Percentiles rank a stretch among this genome's conserved stretches.
Evolutionary conservation across 2,888 invertebrate species (phyloP).

Genomic region (Agrochola circellaris): DNA sequence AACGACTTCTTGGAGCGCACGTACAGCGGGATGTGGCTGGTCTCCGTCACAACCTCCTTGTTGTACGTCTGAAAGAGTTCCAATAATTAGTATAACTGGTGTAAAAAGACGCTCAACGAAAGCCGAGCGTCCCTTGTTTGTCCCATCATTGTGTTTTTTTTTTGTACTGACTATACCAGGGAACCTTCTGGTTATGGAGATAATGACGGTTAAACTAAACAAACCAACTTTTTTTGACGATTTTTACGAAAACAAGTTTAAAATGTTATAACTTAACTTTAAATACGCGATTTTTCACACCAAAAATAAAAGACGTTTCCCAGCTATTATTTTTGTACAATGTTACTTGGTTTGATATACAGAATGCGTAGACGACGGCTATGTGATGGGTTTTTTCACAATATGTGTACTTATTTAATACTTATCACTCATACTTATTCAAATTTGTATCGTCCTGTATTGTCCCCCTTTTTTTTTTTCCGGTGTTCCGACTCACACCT

Average conservation of each 20-base stretch:
- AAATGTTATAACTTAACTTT: not conserved
- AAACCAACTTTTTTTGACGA: not conserved
- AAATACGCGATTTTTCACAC: not conserved
- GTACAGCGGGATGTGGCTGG: constrained; percentile 94
- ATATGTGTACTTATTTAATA: too few relatives aligned
- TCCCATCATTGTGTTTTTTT: not conserved
- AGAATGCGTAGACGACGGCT: not conserved
- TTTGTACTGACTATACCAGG: not conserved
- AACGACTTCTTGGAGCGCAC: constrained; percentile 94
- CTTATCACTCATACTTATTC: not conserved
- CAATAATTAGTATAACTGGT: not conserved
- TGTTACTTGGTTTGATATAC: not conserved
- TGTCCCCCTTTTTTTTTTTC: too few relatives aligned
- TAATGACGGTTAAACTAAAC: not conserved
- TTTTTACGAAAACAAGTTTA: not conserved
- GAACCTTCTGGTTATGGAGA: not conserved
- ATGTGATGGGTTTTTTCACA: not conserved
- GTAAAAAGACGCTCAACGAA: not conserved
- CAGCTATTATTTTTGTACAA: not conserved
- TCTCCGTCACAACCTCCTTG: constrained; percentile 93
- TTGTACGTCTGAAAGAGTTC: constrained; percentile 92
- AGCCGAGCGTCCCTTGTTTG: not conserved
- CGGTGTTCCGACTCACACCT: too few relatives aligned
- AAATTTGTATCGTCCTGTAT: too few relatives aligned
- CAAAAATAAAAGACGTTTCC: not conserved